Conservation (phyloP, 2,113 vertebrate genomes). For the Trogon melanurus region DNA sequence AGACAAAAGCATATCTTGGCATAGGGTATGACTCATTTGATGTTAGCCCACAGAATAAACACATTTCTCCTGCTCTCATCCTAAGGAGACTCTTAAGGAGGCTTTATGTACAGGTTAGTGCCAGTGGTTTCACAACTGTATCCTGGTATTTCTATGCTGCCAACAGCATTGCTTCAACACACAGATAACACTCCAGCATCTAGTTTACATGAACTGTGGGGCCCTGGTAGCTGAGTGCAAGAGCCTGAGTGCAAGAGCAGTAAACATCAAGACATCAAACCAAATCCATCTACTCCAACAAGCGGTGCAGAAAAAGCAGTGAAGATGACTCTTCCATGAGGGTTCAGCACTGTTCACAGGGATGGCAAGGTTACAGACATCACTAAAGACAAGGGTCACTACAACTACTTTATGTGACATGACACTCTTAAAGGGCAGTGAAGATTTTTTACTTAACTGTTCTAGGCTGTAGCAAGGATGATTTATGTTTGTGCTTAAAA, state of each 20-base stretch:
- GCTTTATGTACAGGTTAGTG: neutral
- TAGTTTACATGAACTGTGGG: neutral
- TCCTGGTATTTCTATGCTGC: slow-evolving; percentile 11
- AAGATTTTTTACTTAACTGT: slow-evolving; percentile 98
- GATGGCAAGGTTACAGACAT: slow-evolving; percentile 77
- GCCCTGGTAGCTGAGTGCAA: slow-evolving; percentile 12
- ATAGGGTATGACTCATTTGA: neutral
- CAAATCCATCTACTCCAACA: slow-evolving; percentile 76
- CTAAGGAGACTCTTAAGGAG: neutral
- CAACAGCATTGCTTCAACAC: neutral
- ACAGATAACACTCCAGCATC: slow-evolving; percentile 15
- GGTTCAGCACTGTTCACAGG: slow-evolving; percentile 74
- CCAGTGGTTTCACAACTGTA: neutral
- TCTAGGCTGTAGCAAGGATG: slow-evolving; percentile 99
- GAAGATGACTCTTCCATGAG: slow-evolving; percentile 71
- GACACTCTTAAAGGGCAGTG: slow-evolving; percentile 77
- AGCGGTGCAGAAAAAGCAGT: slow-evolving; percentile 76
- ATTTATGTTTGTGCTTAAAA: slow-evolving; percentile 99
- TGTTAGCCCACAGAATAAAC: neutral
- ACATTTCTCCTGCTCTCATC: neutral
- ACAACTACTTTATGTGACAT: slow-evolving; percentile 80
- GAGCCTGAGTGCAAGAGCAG: neutral
- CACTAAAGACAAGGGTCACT: slow-evolving; percentile 81
- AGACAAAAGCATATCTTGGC: slow-evolving; percentile 3
- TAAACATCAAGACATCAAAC: slow-evolving; percentile 48